A percentile compares a stretch with the other conserved stretches of the same genome.
Conservation (phyloP, 30 jellyfish, hydroid and myxozoan genomes). For the Aurelia aurita complex sp. Pacific region DNA sequence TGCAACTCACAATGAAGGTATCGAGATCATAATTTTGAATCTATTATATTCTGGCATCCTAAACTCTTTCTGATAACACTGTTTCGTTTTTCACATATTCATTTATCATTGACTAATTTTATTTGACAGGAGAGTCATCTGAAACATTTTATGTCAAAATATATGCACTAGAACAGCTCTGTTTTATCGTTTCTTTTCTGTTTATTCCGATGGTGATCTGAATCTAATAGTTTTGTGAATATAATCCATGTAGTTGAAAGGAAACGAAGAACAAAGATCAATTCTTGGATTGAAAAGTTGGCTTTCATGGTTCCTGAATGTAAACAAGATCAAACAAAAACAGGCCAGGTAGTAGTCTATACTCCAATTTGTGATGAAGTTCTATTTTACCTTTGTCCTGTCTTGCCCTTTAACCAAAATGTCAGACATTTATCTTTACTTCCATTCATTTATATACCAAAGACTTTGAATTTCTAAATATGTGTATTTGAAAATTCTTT, state of each 20-base stretch:
- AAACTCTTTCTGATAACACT: background rate
- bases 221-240: too few species aligned
- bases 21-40: background rate
- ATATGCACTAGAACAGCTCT: too few species aligned
- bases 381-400: background rate
- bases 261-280: slow-evolving; percentile 92
- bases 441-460: too few species aligned
- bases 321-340: slow-evolving; percentile 91
- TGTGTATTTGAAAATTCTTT: too few species aligned
- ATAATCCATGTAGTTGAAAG: slow-evolving; percentile 77
- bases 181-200: too few species aligned
- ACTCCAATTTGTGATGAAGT: background rate
- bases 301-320: slow-evolving; percentile 97
- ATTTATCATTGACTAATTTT: too few species aligned
- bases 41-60: background rate
- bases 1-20: slow-evolving; percentile 99
- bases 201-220: too few species aligned
- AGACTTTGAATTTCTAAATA: too few species aligned
- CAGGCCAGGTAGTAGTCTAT: slow-evolving; percentile 75
- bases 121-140: too few species aligned
- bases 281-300: slow-evolving; percentile 93
- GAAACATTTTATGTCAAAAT: too few species aligned
- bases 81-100: background rate
- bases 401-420: background rate
- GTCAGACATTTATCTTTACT: too few species aligned